Base-by-base conservation (phyloP, 2,113 vertebrate species). In the Lichenostomus cassidix region DNA sequence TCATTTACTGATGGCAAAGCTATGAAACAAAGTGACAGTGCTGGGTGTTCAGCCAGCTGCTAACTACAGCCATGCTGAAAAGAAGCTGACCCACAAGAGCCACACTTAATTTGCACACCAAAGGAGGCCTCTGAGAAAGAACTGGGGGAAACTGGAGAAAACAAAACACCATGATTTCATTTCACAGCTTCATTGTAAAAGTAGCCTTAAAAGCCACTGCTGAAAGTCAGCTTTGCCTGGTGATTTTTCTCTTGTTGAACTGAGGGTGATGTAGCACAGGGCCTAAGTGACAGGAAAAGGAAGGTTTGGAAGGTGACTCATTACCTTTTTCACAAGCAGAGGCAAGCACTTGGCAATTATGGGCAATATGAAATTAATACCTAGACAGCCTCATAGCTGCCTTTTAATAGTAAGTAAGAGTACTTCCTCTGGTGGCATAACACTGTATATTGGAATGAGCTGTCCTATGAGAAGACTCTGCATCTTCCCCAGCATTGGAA, bases 381-480 rank as follows among this genome's bases (percentile, higher is more conserved):
- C 58, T 92, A 87, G 64, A 83, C 49, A 93, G 60, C 44, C 35
- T 93, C 5, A 0, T 69, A 83, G 67, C n/a, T 93, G 59, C 79
- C 83, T 94, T 97, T 94, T 92, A 94, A 94, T 95, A 94, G 81
- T 64, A 84, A 89, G 70, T 68, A 87, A 76, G 69, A 53, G 17
- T 33, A 60, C 31, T 78, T 86, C 28, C 69, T 79, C 58, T 84
- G 58, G 44, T 89, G 69, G 49, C 67, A 55, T 50, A 62, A 62
- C 42, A 63, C 59, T 44, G n/a, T 39, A 11, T 44, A 29, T 77
- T 83, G 76, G 70, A 84, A 69, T 76, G 27, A 62, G 42, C 42
- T 73, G 46, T 76, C 55, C 70, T 63, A 33, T 0, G 5, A 73
- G 77, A 25, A 89, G 31, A 41, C 75, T 46, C 2, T 35, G 56